A percentile compares a stretch with the other conserved stretches of the same genome.
Evolutionary conservation across 2,888 invertebrate species (phyloP).

Genomic region (Andrena dorsata): DNA sequence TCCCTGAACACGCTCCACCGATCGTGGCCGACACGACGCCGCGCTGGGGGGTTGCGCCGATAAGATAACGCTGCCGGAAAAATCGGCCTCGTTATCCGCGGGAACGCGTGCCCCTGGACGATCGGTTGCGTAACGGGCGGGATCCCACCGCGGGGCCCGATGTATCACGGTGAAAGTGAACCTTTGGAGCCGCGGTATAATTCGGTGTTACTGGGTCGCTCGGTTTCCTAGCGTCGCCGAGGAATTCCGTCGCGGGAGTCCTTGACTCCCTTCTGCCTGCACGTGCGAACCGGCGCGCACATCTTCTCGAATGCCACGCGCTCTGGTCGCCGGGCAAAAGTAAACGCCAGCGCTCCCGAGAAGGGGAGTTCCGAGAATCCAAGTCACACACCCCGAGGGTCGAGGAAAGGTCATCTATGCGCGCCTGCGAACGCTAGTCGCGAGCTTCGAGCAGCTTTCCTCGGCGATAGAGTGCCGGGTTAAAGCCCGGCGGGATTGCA

Average conservation of each 20-base stretch:
- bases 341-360: too few relatives aligned
- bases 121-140: slow-evolving; percentile 30
- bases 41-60: not conserved
- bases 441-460: too few relatives aligned
- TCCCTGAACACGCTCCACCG: not conserved
- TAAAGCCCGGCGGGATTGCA: too few relatives aligned
- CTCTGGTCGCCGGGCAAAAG: too few relatives aligned
- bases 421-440: too few relatives aligned
- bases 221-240: not conserved
- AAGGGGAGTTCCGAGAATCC: too few relatives aligned
- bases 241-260: not conserved
- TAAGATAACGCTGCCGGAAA: slow-evolving; percentile 31
- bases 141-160: not conserved
- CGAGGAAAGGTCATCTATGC: too few relatives aligned
- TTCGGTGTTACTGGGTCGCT: slow-evolving; percentile 5
- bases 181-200: slow-evolving; percentile 2
- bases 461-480: too few relatives aligned
- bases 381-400: too few relatives aligned
- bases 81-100: slow-evolving; percentile 1
- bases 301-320: too few relatives aligned
- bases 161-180: slow-evolving; percentile 42
- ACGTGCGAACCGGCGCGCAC: too few relatives aligned
- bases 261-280: not conserved
- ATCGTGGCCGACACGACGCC: not conserved
- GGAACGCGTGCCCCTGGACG: not conserved